phyloP scores from a whole-genome alignment of 2,888 invertebrate genomes.

The Tetranychus truncatus region DNA sequence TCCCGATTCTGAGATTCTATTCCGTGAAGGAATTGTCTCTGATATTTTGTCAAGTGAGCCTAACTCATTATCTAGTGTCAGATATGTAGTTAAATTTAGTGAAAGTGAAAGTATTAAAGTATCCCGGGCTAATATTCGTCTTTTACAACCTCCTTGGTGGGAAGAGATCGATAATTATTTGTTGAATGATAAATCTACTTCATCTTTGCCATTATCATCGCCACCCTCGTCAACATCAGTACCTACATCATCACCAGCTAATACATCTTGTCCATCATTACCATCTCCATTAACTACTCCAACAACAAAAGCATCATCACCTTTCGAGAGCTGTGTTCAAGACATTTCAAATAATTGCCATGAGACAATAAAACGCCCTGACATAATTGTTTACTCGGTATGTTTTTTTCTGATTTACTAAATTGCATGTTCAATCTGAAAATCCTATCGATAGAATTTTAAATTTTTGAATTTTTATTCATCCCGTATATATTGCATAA shows the following conservation, averaged over 20 bases:
- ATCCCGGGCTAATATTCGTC: slow-evolving; percentile 1
- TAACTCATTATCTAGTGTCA: background rate
- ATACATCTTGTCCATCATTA: background rate
- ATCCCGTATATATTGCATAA: too few relatives aligned
- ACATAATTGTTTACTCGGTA: too few relatives aligned
- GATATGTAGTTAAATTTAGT: background rate
- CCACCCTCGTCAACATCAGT: background rate
- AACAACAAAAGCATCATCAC: background rate
- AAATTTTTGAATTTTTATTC: too few relatives aligned
- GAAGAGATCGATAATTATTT: background rate
- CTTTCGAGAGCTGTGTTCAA: background rate
- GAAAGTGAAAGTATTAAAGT: background rate
- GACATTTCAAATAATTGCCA: too few relatives aligned
- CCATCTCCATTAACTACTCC: background rate
- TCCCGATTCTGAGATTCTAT: background rate
- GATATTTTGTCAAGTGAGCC: background rate
- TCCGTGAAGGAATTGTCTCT: background rate
- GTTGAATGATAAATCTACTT: background rate
- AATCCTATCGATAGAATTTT: too few relatives aligned
- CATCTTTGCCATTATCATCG: background rate
- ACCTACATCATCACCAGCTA: background rate
- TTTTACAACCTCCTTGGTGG: slow-evolving; percentile 5
- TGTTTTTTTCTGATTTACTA: too few relatives aligned
- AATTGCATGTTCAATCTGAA: too few relatives aligned
- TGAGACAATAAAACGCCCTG: too few relatives aligned